Evolutionary conservation across 2,888 invertebrate species (phyloP).

Genomic region (Temnothorax ravouxi): DNA sequence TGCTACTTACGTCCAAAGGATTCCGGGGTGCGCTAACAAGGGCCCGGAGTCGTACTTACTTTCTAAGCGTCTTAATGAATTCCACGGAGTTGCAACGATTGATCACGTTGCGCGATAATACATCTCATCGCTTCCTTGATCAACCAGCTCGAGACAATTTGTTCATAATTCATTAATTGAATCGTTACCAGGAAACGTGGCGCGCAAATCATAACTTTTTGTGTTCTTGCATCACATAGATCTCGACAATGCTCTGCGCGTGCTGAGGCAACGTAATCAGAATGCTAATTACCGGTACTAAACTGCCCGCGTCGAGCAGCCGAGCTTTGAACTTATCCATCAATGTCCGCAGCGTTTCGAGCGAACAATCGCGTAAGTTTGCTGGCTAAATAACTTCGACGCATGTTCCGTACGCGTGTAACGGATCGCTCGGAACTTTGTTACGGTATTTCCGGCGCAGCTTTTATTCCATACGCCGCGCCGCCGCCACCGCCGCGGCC

Average conservation of each 20-base stretch:
- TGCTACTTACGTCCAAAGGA: neutral
- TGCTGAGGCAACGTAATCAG: neutral
- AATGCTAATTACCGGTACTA: constrained; percentile 13
- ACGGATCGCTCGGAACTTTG: constrained; percentile 36
- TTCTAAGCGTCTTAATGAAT: constrained; percentile 24
- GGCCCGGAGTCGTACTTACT: neutral
- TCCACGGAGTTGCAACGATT: neutral
- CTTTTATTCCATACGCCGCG: neutral
- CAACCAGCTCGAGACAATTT: neutral
- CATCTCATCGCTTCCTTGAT: neutral
- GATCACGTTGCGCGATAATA: constrained; percentile 4
- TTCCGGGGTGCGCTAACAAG: constrained; percentile 18
- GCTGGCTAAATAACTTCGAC: neutral
- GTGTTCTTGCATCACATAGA: constrained; percentile 5
- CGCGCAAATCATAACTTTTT: neutral
- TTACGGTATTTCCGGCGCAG: constrained; percentile 51
- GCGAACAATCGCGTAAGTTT: constrained; percentile 6
- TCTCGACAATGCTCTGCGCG: neutral
- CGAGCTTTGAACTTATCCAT: constrained; percentile 20
- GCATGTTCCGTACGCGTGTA: constrained; percentile 23
- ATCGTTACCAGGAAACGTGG: constrained; percentile 12
- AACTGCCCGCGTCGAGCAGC: neutral
- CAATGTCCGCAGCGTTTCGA: neutral
- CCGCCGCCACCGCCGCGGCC: neutral
- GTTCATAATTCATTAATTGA: constrained; percentile 21